phyloP scores from a whole-genome alignment of 37 sponge, comb jelly and placozoan genomes.

The Mnemiopsis leidyi region DNA sequence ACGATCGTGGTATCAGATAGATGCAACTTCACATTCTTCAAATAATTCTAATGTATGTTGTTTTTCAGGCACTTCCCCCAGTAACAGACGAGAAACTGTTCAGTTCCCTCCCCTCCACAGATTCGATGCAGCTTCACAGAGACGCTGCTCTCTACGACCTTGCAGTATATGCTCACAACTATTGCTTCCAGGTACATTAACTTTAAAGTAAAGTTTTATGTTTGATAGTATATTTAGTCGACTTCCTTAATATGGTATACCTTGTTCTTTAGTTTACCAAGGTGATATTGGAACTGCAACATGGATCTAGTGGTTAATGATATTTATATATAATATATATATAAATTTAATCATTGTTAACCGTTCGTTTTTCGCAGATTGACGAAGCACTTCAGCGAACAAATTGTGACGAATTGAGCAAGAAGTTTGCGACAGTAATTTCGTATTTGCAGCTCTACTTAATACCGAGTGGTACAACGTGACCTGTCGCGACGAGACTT shows the following conservation, averaged over 20 bases:
- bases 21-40: too few relatives aligned
- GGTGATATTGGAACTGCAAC: too few relatives aligned
- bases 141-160: constrained; percentile 62
- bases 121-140: constrained; percentile 23
- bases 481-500: not conserved
- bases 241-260: too few relatives aligned
- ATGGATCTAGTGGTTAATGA: too few relatives aligned
- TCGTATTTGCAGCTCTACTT: constrained; percentile 41
- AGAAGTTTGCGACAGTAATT: constrained; percentile 47
- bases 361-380: constrained; percentile 1
- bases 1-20: too few relatives aligned
- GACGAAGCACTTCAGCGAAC: constrained; percentile 39
- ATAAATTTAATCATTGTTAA: too few relatives aligned
- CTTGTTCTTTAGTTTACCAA: too few relatives aligned
- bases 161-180: constrained; percentile 44
- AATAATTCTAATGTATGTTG: not conserved
- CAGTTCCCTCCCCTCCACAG: constrained; percentile 61
- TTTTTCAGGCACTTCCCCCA: constrained; percentile 39
- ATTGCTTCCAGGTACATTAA: constrained; percentile 33
- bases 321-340: too few relatives aligned
- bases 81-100: constrained; percentile 62
- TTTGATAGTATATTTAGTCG: too few relatives aligned
- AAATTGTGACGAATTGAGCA: constrained; percentile 30
- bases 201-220: too few relatives aligned
- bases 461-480: constrained; percentile 32